Percentiles rank a stretch among this genome's conserved stretches.
Conservation (phyloP, 2,797 vertebrate genomes). For the Alosa sapidissima region DNA sequence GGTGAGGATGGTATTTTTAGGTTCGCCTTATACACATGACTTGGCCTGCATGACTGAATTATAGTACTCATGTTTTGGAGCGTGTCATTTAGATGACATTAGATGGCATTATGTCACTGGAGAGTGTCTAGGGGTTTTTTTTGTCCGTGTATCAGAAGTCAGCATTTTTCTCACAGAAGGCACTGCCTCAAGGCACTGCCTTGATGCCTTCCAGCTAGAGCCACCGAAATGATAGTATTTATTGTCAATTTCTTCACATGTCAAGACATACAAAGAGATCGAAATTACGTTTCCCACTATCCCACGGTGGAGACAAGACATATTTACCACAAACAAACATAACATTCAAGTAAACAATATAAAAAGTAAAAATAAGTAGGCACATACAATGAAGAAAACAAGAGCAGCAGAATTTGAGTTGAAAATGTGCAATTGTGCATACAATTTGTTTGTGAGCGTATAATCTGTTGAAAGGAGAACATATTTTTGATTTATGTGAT, state of each 20-base stretch:
- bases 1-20: conserved; percentile 23
- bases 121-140: background rate
- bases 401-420: no score
- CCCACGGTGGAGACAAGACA: no score
- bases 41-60: background rate
- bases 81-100: conserved; percentile 13
- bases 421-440: no score
- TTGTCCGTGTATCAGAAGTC: background rate
- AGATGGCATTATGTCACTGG: conserved; percentile 20
- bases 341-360: no score
- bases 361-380: no score
- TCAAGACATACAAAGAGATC: no score
- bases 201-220: background rate
- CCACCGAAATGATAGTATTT: background rate
- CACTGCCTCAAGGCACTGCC: no score
- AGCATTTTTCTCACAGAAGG: background rate
- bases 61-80: background rate
- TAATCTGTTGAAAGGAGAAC: background rate
- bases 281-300: no score
- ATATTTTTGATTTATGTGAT: background rate
- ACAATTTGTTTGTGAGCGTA: background rate
- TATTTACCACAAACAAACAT: no score
- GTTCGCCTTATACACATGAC: background rate
- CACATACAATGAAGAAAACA: no score
- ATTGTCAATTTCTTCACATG: no score